Evolutionary conservation across 2,888 invertebrate genomes (phyloP), one percentile per base, ranked within the genome.

Genomic region (Anthoptus insignis): DNA sequence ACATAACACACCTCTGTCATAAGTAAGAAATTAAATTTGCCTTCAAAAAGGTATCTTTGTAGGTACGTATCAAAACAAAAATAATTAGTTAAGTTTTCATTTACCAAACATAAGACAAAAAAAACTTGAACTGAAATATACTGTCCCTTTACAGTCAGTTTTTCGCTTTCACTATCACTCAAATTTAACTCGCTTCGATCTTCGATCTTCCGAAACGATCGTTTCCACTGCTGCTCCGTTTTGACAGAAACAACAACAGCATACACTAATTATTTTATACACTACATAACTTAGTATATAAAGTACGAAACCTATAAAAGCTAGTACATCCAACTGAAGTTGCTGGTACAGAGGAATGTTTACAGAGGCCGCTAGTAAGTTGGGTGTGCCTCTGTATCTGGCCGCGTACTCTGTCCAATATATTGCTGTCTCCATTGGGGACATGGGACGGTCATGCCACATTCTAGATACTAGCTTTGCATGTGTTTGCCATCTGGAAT

Each of bases 401-500:
- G 94, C 85, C 68, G 94, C 91, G 75, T 94, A 94, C 72, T 95
- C 95, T 13, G 93, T 91, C 91, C 94, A 94, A 82, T 95, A 95
- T 76, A 94, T 84, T 64, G 95, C 94, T 24, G 87, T 91, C 65
- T 94, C 92, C 53, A 94, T 69, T 0, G 95, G 93, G 4, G 93
- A 86, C 73, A 89, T 87, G 34, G 93, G 87, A 0, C 95, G 92
- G 69, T 94, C 91, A 65, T 94, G 93, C 87, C 94, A 95, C 21
- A 93, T 75, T 64, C 87, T 82, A 0, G 95, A 94, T 0, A 94
- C 80, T 24, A 84, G 74, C 63, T 82, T 82, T 0, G 94, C 93
- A 16, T 86, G 85, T 11, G 87, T 80, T 74, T 89, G 89, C 75
- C 79, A 79, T 42, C 93, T 91, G 87, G 83, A 86, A 66, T 66